A percentile compares a stretch with the other conserved stretches of the same genome.
These are phyloP conservation scores for Leptothorax acervorum DNA, from an alignment of 2,888 invertebrate genomes.

Conservation along the genomic window DNA sequence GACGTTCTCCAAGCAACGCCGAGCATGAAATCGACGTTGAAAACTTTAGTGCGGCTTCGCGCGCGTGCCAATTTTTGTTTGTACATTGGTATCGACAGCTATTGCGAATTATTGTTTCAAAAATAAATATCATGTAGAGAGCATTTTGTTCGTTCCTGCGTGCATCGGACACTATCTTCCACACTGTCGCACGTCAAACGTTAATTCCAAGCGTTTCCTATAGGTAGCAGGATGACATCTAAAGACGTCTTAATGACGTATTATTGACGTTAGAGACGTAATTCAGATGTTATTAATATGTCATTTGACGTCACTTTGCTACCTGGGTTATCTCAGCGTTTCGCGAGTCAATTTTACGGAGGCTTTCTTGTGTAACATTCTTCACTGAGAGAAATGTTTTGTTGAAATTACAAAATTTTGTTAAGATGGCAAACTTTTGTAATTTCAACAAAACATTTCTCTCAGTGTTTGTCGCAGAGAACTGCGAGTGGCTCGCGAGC, in stretches of 20 bases:
- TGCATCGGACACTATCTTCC: background rate
- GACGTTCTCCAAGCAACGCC: background rate
- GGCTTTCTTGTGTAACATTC: background rate
- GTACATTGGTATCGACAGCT: slow-evolving; percentile 9
- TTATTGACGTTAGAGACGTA: too few species aligned
- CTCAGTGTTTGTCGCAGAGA: background rate
- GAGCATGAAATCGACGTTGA: slow-evolving; percentile 32
- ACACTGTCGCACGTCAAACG: background rate
- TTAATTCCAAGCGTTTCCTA: background rate
- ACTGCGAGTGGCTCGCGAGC: background rate
- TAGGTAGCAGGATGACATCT: too few species aligned
- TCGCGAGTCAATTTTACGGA: background rate
- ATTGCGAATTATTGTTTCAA: slow-evolving; percentile 29
- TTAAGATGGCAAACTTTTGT: too few species aligned
- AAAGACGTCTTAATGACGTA: too few species aligned
- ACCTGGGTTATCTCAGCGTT: background rate
- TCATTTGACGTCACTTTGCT: too few species aligned
- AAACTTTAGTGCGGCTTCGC: slow-evolving; percentile 22
- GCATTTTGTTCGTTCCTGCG: background rate
- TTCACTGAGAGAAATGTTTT: too few species aligned
- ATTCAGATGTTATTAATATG: too few species aligned
- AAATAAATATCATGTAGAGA: background rate
- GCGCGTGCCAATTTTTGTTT: slow-evolving; percentile 13
- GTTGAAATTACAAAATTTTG: too few species aligned
- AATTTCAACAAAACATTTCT: too few species aligned